Evolutionary conservation across 2,113 vertebrate species (phyloP).

Genomic region (Gadus chalcogrammus): DNA sequence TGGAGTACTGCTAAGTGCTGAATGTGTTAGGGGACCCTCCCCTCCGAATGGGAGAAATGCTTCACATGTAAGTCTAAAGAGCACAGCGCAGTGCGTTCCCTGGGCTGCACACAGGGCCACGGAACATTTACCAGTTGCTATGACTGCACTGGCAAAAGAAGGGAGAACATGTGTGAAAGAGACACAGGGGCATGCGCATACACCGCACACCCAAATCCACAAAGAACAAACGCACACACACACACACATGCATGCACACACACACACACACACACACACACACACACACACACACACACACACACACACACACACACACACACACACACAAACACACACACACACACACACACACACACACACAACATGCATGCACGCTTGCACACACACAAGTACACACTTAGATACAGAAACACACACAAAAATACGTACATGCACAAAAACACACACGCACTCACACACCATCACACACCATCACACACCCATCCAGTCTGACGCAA

Average conservation of each 20-base stretch:
- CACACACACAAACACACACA: no score
- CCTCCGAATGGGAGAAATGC: conserved; percentile 52
- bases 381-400: no score
- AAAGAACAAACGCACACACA: no score
- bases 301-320: no score
- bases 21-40: conserved; percentile 62
- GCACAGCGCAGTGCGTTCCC: conserved; percentile 53
- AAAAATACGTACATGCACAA: no score
- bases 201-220: no score
- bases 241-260: neutral
- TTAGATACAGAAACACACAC: no score
- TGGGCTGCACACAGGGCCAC: conserved; percentile 48
- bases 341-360: neutral
- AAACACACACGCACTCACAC: no score
- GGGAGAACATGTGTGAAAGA: conserved; percentile 14
- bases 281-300: no score
- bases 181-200: neutral
- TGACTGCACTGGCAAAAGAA: conserved; percentile 46
- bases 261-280: no score
- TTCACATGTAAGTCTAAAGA: conserved; percentile 58
- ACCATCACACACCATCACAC: no score
- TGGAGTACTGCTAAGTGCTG: conserved; percentile 40
- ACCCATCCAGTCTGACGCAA: no score
- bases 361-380: neutral
- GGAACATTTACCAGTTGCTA: conserved; percentile 62